Evolutionary conservation across 1,140 invertebrate genomes (phyloP).

Genomic region (Ptiloglossa arizonensis): DNA sequence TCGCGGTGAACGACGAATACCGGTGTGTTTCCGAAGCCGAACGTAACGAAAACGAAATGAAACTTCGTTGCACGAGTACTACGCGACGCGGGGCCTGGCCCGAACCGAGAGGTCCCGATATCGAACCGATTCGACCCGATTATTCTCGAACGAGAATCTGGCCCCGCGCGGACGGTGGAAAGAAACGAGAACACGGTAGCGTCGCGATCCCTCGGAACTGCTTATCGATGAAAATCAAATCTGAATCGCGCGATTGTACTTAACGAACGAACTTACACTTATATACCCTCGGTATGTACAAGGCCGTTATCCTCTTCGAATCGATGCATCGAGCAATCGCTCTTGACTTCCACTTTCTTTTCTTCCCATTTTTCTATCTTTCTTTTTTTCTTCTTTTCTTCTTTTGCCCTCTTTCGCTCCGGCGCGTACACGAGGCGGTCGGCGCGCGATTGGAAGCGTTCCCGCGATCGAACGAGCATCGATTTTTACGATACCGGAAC

Average conservation of each 20-base stretch:
- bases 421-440: no score
- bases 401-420: neutral
- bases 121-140: no score
- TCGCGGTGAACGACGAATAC: neutral
- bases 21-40: conserved; percentile 25
- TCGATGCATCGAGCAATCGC: conserved; percentile 36
- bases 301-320: conserved; percentile 47
- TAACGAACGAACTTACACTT: conserved; percentile 48
- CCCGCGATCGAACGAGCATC: no score
- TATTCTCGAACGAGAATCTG: neutral
- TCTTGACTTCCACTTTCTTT: no score
- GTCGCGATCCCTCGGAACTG: conserved; percentile 21
- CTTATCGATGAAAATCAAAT: conserved; percentile 3
- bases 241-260: conserved; percentile 34
- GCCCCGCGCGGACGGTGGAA: neutral
- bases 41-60: conserved; percentile 1
- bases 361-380: neutral
- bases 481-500: no score
- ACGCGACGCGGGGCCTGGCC: no score
- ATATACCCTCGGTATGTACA: conserved; percentile 61
- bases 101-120: no score
- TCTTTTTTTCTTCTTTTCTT: neutral
- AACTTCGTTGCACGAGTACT: conserved; percentile 50
- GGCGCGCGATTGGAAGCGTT: no score
- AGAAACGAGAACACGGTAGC: conserved; percentile 31